Evolutionary conservation across 2,113 vertebrate species (phyloP).

Genomic region (Clupea harengus): DNA sequence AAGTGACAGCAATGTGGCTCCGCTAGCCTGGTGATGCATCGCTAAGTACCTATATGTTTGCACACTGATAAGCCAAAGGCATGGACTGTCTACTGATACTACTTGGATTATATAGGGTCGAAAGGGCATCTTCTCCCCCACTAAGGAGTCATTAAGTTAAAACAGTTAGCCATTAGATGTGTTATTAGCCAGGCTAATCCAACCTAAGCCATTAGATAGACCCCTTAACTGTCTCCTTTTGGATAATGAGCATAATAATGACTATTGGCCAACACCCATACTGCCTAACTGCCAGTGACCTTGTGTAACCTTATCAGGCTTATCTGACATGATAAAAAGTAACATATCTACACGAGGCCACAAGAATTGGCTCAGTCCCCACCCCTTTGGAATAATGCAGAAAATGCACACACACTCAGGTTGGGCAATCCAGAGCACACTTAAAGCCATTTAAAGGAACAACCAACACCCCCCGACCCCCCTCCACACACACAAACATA

Average conservation of each 20-base stretch:
- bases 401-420: not conserved
- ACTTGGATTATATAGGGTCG: not conserved
- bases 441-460: not conserved
- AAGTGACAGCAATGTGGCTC: not conserved
- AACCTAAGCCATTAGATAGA: not conserved
- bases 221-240: not conserved
- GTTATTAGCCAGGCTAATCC: not conserved
- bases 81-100: not conserved
- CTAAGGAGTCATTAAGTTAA: not conserved
- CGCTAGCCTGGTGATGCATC: not conserved
- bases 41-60: not conserved
- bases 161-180: not conserved
- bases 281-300: not conserved
- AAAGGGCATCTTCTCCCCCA: not conserved
- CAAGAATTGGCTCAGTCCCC: not conserved
- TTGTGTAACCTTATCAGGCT: not conserved
- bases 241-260: not conserved
- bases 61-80: not conserved
- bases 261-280: not conserved
- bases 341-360: not conserved
- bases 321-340: not conserved
- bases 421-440: too few relatives aligned
- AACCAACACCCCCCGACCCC: not conserved
- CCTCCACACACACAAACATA: conserved; percentile 8
- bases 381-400: too few relatives aligned